phyloP scores from a whole-genome alignment of 2,113 vertebrate species.

The Heliornis fulica region DNA sequence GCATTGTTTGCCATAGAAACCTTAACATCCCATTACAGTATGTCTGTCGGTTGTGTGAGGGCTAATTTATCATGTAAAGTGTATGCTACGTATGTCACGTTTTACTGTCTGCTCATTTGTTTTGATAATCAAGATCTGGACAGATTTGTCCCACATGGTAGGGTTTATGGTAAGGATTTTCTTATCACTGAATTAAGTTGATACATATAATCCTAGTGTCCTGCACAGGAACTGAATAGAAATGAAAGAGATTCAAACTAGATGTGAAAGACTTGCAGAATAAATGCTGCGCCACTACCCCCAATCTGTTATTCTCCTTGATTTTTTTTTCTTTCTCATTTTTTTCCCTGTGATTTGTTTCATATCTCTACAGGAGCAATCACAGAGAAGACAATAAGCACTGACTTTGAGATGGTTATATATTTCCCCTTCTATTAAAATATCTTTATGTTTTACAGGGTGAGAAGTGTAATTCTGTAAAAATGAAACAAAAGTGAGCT shows the following conservation, averaged over 20 bases:
- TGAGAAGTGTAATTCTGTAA: background rate
- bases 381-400: background rate
- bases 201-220: slow-evolving; percentile 48
- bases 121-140: slow-evolving; percentile 77
- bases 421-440: background rate
- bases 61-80: slow-evolving; percentile 74
- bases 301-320: background rate
- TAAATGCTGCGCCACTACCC: background rate
- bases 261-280: background rate
- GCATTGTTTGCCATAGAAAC: slow-evolving; percentile 71
- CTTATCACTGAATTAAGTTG: slow-evolving; percentile 67
- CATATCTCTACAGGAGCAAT: background rate
- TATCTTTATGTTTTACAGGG: background rate
- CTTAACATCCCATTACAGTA: slow-evolving; percentile 59
- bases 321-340: background rate
- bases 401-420: slow-evolving; percentile 17
- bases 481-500: background rate
- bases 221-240: slow-evolving; percentile 59
- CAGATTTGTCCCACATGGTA: slow-evolving; percentile 68
- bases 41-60: slow-evolving; percentile 35
- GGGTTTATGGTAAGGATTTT: slow-evolving; percentile 74
- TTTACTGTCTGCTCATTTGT: slow-evolving; percentile 75
- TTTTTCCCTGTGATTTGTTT: background rate
- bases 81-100: slow-evolving; percentile 63
- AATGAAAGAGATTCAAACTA: slow-evolving; percentile 52